Conservation (phyloP, 2,888 invertebrate genomes). For the Aelia acuminata region DNA sequence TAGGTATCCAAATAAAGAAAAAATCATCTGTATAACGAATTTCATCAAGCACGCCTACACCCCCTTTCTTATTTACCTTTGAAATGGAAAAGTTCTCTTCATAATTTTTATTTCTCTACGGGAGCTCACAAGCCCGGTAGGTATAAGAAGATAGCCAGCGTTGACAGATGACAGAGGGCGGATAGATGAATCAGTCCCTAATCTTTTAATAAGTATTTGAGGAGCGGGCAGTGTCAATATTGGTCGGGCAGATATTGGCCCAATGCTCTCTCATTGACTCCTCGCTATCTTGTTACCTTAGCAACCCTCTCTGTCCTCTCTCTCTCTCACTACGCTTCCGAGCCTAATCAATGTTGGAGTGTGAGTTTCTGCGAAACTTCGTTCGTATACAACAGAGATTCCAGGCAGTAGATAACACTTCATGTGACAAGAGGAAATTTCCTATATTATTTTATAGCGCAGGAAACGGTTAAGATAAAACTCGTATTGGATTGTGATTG, state of each 20-base stretch:
- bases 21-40: not conserved
- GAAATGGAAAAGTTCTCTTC: not conserved
- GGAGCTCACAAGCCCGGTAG: not conserved
- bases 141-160: not conserved
- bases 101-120: not conserved
- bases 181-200: conserved; percentile 57
- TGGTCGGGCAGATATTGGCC: conserved; percentile 40
- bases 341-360: not conserved
- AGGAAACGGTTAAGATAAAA: too few species aligned
- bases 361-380: not conserved
- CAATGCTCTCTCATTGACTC: conserved; percentile 35
- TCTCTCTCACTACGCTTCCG: not conserved
- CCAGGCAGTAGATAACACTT: too few species aligned
- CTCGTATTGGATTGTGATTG: too few species aligned
- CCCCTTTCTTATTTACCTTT: not conserved
- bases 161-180: conserved; percentile 16
- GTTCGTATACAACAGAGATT: not conserved
- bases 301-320: conserved; percentile 13
- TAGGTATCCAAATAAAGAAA: not conserved
- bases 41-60: not conserved
- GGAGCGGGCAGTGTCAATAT: conserved; percentile 53
- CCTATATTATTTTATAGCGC: too few species aligned
- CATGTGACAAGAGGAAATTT: too few species aligned
- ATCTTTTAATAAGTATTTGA: conserved; percentile 59
- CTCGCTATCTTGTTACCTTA: conserved; percentile 10